phyloP scores from a whole-genome alignment of 2,888 invertebrate species.

The Sthenelais limicola region DNA sequence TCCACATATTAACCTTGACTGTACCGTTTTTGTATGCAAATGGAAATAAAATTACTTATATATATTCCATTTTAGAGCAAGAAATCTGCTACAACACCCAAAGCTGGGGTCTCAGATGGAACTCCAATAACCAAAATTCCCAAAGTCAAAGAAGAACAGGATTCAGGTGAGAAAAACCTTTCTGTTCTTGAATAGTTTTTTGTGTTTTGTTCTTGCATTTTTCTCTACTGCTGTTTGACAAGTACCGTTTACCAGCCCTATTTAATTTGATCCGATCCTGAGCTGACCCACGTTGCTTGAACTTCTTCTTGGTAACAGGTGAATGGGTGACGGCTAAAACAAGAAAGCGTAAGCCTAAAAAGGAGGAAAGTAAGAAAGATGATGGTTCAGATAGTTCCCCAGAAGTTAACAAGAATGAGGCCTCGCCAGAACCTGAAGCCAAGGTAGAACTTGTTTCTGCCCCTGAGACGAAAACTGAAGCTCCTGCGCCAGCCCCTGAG shows the following conservation, averaged over 20 bases:
- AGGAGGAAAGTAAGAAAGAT: constrained; percentile 24
- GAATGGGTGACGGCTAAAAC: constrained; percentile 28
- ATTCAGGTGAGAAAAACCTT: constrained; percentile 1
- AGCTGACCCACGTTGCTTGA: no score
- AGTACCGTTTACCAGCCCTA: no score
- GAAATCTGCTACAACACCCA: constrained; percentile 12
- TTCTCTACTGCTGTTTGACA: no score
- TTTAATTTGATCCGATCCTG: no score
- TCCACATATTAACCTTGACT: no score
- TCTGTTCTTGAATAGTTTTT: not conserved
- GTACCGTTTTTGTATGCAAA: not conserved
- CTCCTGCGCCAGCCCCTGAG: constrained; percentile 11
- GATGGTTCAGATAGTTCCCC: constrained; percentile 29
- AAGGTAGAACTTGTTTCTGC: no score
- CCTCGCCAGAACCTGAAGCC: not conserved
- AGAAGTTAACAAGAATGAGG: constrained; percentile 18
- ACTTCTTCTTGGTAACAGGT: no score
- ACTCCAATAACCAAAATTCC: no score
- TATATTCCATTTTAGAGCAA: not conserved
- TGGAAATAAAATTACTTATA: not conserved
- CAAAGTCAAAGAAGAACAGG: constrained; percentile 2
- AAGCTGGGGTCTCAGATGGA: not conserved
- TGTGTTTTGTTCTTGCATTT: not conserved
- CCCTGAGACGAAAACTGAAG: not conserved
- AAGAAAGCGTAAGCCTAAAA: constrained; percentile 33